phyloP scores from a whole-genome alignment of 35 echinoderm and acorn worm species.

The Holothuria glaberrima region DNA sequence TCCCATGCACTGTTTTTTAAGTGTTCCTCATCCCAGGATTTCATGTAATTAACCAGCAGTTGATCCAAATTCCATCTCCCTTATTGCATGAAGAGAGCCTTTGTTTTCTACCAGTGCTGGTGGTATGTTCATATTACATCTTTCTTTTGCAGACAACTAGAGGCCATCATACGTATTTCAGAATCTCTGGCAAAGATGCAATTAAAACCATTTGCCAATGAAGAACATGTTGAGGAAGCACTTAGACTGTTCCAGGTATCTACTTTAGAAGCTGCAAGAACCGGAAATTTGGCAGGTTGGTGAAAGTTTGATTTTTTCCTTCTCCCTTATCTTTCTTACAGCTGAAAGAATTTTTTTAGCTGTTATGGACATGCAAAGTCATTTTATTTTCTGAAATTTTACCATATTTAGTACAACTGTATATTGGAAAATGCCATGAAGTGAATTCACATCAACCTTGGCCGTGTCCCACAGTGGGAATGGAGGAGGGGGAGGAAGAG shows the following conservation, averaged over 20 bases:
- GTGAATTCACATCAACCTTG: too few species aligned
- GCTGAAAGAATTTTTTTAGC: too few species aligned
- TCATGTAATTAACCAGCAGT: too few species aligned
- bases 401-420: background rate
- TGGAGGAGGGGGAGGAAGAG: too few species aligned
- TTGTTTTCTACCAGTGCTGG: background rate
- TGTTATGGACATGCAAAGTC: too few species aligned
- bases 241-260: conserved; percentile 93
- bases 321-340: background rate
- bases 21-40: too few species aligned
- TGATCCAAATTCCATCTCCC: too few species aligned
- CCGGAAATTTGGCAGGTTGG: conserved; percentile 91
- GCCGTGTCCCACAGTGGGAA: too few species aligned
- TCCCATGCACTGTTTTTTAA: too few species aligned
- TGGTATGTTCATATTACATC: background rate
- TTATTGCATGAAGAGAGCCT: background rate
- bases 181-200: conserved; percentile 97
- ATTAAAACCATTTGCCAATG: conserved; percentile 91
- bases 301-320: background rate
- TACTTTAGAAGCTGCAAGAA: conserved; percentile 90
- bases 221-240: conserved; percentile 87
- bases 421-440: too few species aligned
- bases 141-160: conserved; percentile 82
- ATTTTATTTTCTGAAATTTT: too few species aligned
- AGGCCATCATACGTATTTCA: conserved; percentile 93